Evolutionary conservation across 2,797 vertebrate genomes (phyloP), one percentile per base, ranked within the genome.

Genomic region (Glyptemys insculpta): DNA sequence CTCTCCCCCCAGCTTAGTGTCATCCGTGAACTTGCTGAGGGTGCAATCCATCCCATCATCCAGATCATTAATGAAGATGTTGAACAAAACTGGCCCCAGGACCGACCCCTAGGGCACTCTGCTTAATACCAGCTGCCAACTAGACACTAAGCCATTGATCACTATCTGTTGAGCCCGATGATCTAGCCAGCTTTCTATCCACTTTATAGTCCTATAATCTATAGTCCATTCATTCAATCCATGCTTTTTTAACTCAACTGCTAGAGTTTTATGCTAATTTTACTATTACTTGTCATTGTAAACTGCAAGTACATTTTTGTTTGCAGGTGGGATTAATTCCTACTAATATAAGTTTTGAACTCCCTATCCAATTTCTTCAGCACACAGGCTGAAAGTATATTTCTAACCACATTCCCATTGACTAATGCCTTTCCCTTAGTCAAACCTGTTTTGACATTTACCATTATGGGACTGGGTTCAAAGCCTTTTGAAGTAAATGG

Each of bases 261-360:
- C 83, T 84, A 6, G 62, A 95, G 91, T 50, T 12, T 89, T 23
- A 79, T 95, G 88, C 90, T 37, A 91, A 50, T 74, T 89, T 84
- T 37, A 87, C n/a, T 7, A 27, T 5, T 68, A 72, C 19, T 84
- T 87, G 72, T 5, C 47, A 57, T 23, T 89, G 62, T 57, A 94
- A 68, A 68, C 79, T 27, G n/a, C 23, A 81, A 80, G 50, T 6
- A 54, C 19, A 72, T 72, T 79, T 80, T 54, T 82, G 87, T 91
- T 92, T 97, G 89, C 87, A 85, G 93, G 87, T 1, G 50, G 59
- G 88, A 96, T 89, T 94, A 89, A 96, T 90, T 96, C 94, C 84
- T 82, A 41, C n/a, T 87, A 90, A 93, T 94, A 87, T 90, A 97
- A 85, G 91, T 91, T 94, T 47, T 92, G 82, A 68, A 87, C 65